phyloP scores from a whole-genome alignment of 2,113 vertebrate species.

The Xiphophorus couchianus region DNA sequence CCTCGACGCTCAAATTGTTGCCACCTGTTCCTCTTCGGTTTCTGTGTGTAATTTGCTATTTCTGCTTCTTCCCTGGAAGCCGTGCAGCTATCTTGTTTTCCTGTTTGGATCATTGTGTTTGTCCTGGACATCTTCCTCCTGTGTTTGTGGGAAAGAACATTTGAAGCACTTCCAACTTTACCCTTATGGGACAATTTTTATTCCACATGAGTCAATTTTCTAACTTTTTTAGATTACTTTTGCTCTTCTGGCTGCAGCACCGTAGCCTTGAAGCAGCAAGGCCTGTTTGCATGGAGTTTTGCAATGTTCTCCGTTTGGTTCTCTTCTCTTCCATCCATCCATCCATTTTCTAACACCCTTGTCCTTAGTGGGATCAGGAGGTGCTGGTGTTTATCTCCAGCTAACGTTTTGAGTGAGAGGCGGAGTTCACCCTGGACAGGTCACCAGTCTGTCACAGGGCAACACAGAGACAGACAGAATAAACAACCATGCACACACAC shows the following conservation, averaged over 20 bases:
- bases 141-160: not conserved
- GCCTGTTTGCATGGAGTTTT: not conserved
- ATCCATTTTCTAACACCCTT: too few relatives aligned
- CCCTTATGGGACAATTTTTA: not conserved
- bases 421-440: too few relatives aligned
- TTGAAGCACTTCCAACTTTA: not conserved
- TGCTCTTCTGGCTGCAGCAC: not conserved
- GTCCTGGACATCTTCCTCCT: not conserved
- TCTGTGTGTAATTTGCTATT: not conserved
- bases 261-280: not conserved
- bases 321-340: not conserved
- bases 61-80: not conserved
- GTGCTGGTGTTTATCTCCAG: too few relatives aligned
- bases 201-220: not conserved
- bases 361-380: too few relatives aligned
- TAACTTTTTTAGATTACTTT: not conserved
- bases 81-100: not conserved
- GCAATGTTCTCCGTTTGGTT: not conserved
- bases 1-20: not conserved
- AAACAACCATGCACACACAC: too few relatives aligned
- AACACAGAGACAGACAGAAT: too few relatives aligned
- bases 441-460: too few relatives aligned
- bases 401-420: too few relatives aligned
- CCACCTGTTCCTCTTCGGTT: slow-evolving; percentile 1
- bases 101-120: not conserved